Evolutionary conservation across 2,797 vertebrate species (phyloP).

Genomic region (Pangasius sanitwongsei): DNA sequence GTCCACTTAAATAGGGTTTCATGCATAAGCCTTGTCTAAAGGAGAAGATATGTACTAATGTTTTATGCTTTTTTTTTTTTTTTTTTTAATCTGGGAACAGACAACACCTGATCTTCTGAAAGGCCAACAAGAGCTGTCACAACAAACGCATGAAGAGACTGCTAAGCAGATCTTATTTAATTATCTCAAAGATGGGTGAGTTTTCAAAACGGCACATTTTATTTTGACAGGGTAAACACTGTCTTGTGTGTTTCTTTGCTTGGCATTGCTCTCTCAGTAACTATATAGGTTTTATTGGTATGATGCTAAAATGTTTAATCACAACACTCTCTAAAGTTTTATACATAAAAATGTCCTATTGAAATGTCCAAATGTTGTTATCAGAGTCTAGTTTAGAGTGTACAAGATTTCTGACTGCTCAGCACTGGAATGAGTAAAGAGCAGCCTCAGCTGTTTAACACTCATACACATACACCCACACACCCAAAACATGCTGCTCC

Average conservation of each 20-base stretch:
- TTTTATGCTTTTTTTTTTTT: slow-evolving; percentile 37
- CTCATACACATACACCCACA: slow-evolving; percentile 16
- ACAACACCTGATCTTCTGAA: slow-evolving; percentile 94
- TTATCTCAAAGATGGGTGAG: slow-evolving; percentile 96
- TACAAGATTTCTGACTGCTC: slow-evolving; percentile 9
- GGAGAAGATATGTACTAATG: slow-evolving; percentile 9
- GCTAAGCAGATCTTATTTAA: slow-evolving; percentile 97
- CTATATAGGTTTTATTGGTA: neutral
- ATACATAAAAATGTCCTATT: neutral
- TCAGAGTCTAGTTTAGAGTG: slow-evolving; percentile 5
- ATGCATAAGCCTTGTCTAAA: neutral
- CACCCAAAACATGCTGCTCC: neutral
- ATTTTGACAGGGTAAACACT: neutral
- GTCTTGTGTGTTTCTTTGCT: neutral
- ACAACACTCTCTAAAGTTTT: neutral
- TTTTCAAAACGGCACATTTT: neutral
- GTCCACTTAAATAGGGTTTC: neutral
- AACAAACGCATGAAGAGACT: slow-evolving; percentile 94
- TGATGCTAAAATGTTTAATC: neutral
- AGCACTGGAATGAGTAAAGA: slow-evolving; percentile 5
- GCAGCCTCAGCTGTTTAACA: slow-evolving; percentile 21
- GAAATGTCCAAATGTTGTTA: slow-evolving; percentile 6
- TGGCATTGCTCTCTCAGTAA: neutral
- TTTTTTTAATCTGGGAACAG: slow-evolving; percentile 67
- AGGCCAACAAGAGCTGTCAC: slow-evolving; percentile 92